Conservation (phyloP, 1,140 invertebrate species). For the Drosophila sechellia region DNA sequence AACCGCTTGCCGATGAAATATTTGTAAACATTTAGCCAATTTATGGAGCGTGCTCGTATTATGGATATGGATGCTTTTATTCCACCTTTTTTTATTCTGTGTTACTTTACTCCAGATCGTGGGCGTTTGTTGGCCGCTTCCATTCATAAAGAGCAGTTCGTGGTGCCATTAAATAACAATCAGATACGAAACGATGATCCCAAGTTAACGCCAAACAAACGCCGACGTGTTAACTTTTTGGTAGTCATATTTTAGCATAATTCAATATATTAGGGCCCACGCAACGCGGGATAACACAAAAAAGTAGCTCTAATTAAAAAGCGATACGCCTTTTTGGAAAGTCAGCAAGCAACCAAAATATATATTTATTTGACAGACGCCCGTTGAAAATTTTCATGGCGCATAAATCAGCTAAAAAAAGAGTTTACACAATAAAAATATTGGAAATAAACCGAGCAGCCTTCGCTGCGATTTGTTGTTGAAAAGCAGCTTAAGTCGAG, state of each 20-base stretch:
- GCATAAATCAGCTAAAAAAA: constrained; percentile 42
- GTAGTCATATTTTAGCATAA: constrained; percentile 62
- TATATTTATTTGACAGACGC: constrained; percentile 59
- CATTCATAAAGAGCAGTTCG: constrained; percentile 75
- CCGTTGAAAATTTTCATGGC: constrained; percentile 54
- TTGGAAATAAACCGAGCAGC: constrained; percentile 33
- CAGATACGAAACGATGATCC: constrained; percentile 71
- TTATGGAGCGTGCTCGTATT: constrained; percentile 72
- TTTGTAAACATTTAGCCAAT: constrained; percentile 81
- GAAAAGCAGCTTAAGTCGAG: constrained; percentile 65
- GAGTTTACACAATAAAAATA: constrained; percentile 30
- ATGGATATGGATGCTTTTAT: constrained; percentile 37
- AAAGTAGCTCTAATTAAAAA: constrained; percentile 78
- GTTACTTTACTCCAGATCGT: constrained; percentile 18
- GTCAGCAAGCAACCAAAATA: constrained; percentile 31
- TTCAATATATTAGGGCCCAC: constrained; percentile 62
- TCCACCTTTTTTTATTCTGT: neutral
- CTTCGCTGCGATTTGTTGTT: constrained; percentile 44
- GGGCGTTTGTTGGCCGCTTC: constrained; percentile 54
- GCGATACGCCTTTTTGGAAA: constrained; percentile 61
- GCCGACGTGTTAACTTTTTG: constrained; percentile 71
- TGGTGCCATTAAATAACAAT: constrained; percentile 78
- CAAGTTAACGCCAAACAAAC: constrained; percentile 76
- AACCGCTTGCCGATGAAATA: constrained; percentile 65
- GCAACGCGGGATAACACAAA: constrained; percentile 33